Evolutionary conservation across 2,888 invertebrate genomes (phyloP), one percentile per base, ranked within the genome.

Genomic region (Melitaea athalia): DNA sequence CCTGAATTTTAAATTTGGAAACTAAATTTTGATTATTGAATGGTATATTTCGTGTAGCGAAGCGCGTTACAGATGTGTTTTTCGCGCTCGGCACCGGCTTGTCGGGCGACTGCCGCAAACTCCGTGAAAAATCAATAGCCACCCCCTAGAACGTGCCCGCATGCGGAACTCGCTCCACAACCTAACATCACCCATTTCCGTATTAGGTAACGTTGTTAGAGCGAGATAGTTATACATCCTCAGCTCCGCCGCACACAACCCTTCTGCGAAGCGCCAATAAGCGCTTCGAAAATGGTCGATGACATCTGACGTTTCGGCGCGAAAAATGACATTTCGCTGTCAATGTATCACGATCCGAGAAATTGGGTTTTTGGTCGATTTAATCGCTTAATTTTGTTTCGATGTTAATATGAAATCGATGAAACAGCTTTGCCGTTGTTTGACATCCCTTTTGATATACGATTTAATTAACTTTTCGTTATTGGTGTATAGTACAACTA

Each of bases 241-340:
- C 72, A 76, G 82, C 75, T 83, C 72, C 71, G 79, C 74, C 71
- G 68, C 71, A 78, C 85, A 85, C 87, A 85, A 85, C 88, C 89
- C 89, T 52, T 76, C 72, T 72, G 59, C 24, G 64, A 69, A 66
- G 77, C 76, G 82, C 92, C 91, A 92, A 91, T 91, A 57, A 79
- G 79, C 72, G 73, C 52, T 47, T 59, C 47, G 84, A 87, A 88
- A 76, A 91, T 91, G 89, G 89, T 85, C 73, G 84, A 76, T 90
- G 90, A 89, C 89, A 83, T 90, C 89, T 91, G 86, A 87, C 86
- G 86, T 91, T 91, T 89, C 83, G 85, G 90, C 91, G 91, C 86
- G 85, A 90, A 91, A 89, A 86, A 71, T 91, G 91, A 90, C 91
- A 83, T 88, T 84, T 85, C 6, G 24, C 78, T 82, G 75, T 76